Percentiles rank a stretch among this genome's conserved stretches.
phyloP scores from a whole-genome alignment of 2,113 vertebrate genomes.

The Xiphophorus couchianus region DNA sequence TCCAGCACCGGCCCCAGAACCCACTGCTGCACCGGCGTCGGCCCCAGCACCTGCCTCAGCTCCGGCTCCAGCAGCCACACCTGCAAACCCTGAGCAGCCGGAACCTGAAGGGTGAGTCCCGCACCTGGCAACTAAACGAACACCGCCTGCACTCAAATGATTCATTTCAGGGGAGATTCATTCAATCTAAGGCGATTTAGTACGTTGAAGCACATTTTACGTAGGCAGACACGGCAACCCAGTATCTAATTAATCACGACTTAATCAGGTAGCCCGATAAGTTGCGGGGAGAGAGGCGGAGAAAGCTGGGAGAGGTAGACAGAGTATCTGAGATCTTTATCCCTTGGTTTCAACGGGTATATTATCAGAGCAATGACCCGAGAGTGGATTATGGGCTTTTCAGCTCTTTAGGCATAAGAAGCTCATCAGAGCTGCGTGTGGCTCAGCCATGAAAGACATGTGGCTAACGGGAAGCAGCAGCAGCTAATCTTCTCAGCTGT shows the following conservation, averaged over 20 bases:
- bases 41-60: not conserved
- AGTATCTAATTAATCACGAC: conserved; percentile 65
- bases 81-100: conserved; percentile 35
- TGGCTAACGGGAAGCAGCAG: conserved; percentile 14
- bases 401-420: conserved; percentile 66
- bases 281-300: conserved; percentile 10
- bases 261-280: conserved; percentile 58
- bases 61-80: conserved; percentile 19
- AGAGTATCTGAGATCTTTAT: conserved; percentile 49
- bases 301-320: conserved; percentile 36
- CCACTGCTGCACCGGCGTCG: not conserved
- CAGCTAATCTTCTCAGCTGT: conserved; percentile 18
- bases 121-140: not conserved
- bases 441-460: conserved; percentile 23
- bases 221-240: conserved; percentile 10
- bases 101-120: conserved; percentile 55
- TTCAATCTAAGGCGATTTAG: not conserved
- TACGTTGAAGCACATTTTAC: conserved; percentile 11
- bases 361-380: conserved; percentile 56
- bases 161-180: not conserved
- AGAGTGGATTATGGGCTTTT: conserved; percentile 80
- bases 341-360: conserved; percentile 44
- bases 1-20: not conserved
- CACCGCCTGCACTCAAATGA: not conserved
- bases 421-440: conserved; percentile 58